Percentiles rank a stretch among this genome's conserved stretches.
These are phyloP conservation scores for Pontoporia blainvillei DNA, from an alignment of 2,113 vertebrate genomes.

Conservation along the genomic window DNA sequence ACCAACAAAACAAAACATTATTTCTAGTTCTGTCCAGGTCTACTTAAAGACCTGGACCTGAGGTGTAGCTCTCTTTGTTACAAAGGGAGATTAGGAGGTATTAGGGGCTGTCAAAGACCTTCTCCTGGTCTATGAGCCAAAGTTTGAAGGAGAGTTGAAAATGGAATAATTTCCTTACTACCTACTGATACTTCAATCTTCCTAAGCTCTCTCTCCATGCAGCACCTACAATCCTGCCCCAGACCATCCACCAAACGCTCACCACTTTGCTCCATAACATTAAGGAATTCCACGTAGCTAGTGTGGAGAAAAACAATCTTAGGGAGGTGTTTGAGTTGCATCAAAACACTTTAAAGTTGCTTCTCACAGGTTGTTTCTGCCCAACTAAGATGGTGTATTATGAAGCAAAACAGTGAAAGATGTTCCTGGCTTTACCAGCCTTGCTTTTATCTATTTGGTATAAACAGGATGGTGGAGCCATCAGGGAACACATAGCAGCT, in stretches of 20 bases:
- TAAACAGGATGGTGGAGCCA: background rate
- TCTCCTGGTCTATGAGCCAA: background rate
- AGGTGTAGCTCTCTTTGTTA: background rate
- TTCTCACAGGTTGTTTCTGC: background rate
- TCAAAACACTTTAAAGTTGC: background rate
- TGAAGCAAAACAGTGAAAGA: background rate
- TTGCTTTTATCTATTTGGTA: background rate
- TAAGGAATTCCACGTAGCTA: accelerated
- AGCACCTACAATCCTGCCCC: accelerated
- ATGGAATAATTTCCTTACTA: background rate
- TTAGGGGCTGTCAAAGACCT: too few species aligned
- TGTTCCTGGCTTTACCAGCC: background rate
- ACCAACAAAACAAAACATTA: too few species aligned
- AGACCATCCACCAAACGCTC: accelerated
- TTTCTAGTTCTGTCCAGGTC: background rate
- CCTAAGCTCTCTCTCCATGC: accelerated
- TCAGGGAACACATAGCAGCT: accelerated
- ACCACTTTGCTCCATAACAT: accelerated
- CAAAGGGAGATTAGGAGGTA: background rate
- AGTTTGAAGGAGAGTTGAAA: background rate
- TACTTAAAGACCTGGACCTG: background rate
- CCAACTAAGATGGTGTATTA: background rate
- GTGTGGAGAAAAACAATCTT: background rate
- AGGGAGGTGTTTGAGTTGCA: too few species aligned
- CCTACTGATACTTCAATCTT: background rate